phyloP scores from a whole-genome alignment of 2,797 vertebrate species.

The Rhinichthys osculus region DNA sequence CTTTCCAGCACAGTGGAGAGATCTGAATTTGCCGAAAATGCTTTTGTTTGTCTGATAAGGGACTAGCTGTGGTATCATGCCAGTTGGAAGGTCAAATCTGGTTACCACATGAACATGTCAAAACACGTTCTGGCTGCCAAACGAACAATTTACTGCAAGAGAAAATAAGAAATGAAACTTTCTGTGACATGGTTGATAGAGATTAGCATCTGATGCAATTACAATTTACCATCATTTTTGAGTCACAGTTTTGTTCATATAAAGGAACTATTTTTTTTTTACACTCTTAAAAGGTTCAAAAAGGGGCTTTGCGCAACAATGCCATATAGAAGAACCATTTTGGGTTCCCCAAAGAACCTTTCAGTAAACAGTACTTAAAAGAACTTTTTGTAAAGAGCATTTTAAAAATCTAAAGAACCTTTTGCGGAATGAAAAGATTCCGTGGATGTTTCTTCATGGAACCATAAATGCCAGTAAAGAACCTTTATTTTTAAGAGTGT shows the following conservation, averaged over 20 bases:
- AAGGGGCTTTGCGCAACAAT: not conserved
- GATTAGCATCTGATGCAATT: conserved; percentile 1
- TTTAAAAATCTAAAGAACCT: not conserved
- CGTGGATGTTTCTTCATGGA: not conserved
- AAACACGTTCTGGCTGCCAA: not conserved
- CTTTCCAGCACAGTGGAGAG: conserved; percentile 18
- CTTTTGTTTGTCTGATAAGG: not conserved
- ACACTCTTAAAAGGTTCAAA: not conserved
- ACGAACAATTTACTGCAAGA: not conserved
- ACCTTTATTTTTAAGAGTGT: not conserved
- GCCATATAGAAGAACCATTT: not conserved
- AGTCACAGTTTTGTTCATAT: conserved; percentile 10
- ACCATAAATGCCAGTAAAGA: not conserved
- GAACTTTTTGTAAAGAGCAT: not conserved
- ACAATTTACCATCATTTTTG: not conserved
- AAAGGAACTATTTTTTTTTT: not conserved
- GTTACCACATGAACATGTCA: not conserved
- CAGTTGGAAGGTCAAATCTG: not conserved
- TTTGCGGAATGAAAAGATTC: not conserved
- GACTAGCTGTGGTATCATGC: not conserved
- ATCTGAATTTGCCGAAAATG: conserved; percentile 8
- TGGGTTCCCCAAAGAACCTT: not conserved
- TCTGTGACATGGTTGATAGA: not conserved
- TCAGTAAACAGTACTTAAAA: not conserved
- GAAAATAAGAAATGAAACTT: conserved; percentile 14